Percentiles rank a stretch among this genome's conserved stretches.
Evolutionary conservation across 1,140 invertebrate genomes (phyloP).

Genomic region (Hycleus cichorii): DNA sequence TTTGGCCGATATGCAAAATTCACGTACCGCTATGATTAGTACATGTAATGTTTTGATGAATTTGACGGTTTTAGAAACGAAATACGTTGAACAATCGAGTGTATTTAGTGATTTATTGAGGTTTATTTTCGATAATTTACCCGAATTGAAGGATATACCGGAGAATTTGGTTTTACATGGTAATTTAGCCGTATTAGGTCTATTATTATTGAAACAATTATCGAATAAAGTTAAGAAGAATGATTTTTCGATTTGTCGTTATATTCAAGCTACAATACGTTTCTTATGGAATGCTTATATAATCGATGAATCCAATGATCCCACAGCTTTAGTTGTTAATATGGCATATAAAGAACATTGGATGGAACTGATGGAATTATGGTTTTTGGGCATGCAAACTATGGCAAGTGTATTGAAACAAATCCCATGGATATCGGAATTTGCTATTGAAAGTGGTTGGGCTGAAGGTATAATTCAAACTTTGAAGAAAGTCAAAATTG

Average conservation of each 20-base stretch:
- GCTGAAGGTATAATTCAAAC: constrained; percentile 76
- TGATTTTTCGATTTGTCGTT: constrained; percentile 79
- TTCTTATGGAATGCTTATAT: constrained; percentile 90
- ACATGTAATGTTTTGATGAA: constrained; percentile 91
- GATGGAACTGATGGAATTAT: constrained; percentile 83
- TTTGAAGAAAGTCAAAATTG: constrained; percentile 71
- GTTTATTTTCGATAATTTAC: constrained; percentile 81
- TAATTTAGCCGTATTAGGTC: constrained; percentile 73
- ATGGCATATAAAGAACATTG: constrained; percentile 80
- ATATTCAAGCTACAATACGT: constrained; percentile 78
- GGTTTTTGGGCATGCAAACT: constrained; percentile 91
- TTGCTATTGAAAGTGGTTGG: constrained; percentile 88
- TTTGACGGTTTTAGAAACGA: constrained; percentile 77
- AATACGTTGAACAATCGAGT: constrained; percentile 66
- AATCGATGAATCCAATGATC: constrained; percentile 78
- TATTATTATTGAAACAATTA: constrained; percentile 77
- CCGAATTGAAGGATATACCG: constrained; percentile 71
- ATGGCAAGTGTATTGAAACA: constrained; percentile 70
- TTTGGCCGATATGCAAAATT: constrained; percentile 74
- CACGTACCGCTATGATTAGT: constrained; percentile 72
- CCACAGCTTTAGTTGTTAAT: constrained; percentile 69
- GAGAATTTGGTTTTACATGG: constrained; percentile 79
- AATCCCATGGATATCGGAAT: constrained; percentile 84
- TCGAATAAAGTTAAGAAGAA: constrained; percentile 73
- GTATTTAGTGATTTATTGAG: constrained; percentile 73